A percentile compares a stretch with the other conserved stretches of the same genome.
phyloP scores from a whole-genome alignment of 2,888 invertebrate genomes.

The Tetramorium bicarinatum region DNA sequence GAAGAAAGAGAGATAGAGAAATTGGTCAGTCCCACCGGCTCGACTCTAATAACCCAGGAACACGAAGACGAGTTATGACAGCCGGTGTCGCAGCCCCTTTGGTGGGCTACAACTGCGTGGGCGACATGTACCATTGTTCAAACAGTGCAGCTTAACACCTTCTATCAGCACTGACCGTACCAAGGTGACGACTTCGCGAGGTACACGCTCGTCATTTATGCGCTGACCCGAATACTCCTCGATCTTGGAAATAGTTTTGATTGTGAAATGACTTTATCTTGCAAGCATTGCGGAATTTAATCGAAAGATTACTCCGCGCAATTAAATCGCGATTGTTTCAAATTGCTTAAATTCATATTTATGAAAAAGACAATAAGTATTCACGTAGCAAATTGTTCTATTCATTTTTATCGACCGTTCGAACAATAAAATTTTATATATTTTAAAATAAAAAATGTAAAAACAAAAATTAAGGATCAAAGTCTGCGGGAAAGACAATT shows the following conservation, averaged over 20 bases:
- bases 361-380: conserved; percentile 9
- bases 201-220: background rate
- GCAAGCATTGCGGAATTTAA: conserved; percentile 13
- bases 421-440: background rate
- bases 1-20: conserved; percentile 51
- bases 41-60: conserved; percentile 81
- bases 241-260: conserved; percentile 30
- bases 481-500: background rate
- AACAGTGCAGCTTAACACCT: conserved; percentile 69
- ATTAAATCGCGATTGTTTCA: conserved; percentile 14
- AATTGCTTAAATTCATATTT: background rate
- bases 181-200: conserved; percentile 55
- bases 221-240: background rate
- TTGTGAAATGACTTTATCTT: conserved; percentile 25
- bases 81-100: conserved; percentile 76
- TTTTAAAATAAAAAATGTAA: background rate
- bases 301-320: background rate
- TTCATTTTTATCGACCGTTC: background rate
- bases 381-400: conserved; percentile 14
- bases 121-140: conserved; percentile 80
- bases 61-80: conserved; percentile 81
- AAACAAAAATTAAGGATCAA: background rate
- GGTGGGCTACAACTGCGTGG: conserved; percentile 74
- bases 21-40: conserved; percentile 77
- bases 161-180: conserved; percentile 60